These are phyloP conservation scores for Geotrupes spiniger DNA, from an alignment of 2,888 invertebrate species.

Conservation along the genomic window DNA sequence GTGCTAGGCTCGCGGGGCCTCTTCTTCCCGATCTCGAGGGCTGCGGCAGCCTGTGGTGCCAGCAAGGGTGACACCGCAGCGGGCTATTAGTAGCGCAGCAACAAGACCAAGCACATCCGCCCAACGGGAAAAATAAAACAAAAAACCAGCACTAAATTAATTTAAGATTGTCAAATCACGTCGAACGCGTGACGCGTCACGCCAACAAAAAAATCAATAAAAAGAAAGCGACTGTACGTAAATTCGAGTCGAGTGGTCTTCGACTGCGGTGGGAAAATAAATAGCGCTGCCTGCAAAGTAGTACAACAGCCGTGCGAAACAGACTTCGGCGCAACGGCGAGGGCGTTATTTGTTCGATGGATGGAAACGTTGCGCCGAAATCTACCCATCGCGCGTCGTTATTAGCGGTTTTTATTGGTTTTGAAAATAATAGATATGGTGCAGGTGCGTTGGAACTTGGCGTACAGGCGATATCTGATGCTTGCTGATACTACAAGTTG, in stretches of 20 bases:
- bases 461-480: conserved; percentile 31
- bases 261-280: conserved; percentile 4
- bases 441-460: conserved; percentile 37
- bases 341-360: too few relatives aligned
- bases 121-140: conserved; percentile 51
- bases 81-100: conserved; percentile 54
- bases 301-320: too few relatives aligned
- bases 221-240: conserved; percentile 4
- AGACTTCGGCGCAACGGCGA: too few relatives aligned
- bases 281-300: conserved; percentile 8
- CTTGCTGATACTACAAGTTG: conserved; percentile 37
- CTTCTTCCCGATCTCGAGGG: conserved; percentile 93
- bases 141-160: conserved; percentile 51
- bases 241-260: conserved; percentile 5
- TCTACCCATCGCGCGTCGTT: too few relatives aligned
- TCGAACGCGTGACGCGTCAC: conserved; percentile 7
- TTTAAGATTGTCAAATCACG: conserved; percentile 28
- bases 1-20: conserved; percentile 77
- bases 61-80: conserved; percentile 59
- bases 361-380: too few relatives aligned
- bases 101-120: conserved; percentile 52
- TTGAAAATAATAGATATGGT: conserved; percentile 18
- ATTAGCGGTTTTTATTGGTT: too few relatives aligned
- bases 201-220: not conserved
- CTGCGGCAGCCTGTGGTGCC: conserved; percentile 64